A percentile compares a stretch with the other conserved stretches of the same genome.
Conservation (phyloP, 2,113 vertebrate genomes). For the Pachyramphus minor region DNA sequence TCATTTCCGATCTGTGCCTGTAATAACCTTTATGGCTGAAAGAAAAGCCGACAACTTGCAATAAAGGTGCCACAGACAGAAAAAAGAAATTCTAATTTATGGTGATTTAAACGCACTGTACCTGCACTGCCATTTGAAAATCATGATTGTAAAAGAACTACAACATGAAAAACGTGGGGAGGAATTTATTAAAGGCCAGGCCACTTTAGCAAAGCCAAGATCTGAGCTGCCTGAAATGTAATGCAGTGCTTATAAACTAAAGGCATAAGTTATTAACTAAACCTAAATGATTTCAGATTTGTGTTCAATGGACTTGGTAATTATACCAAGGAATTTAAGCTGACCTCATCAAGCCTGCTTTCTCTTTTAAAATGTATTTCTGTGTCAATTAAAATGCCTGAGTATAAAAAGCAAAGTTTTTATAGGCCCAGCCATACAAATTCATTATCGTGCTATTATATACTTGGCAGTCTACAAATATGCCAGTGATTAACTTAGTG, state of each 20-base stretch:
- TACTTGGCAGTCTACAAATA: constrained; percentile 60
- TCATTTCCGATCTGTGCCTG: constrained; percentile 26
- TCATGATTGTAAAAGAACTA: constrained; percentile 49
- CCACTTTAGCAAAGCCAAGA: constrained; percentile 54
- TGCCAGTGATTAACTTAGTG: constrained; percentile 49
- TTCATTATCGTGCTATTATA: constrained; percentile 61
- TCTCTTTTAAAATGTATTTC: constrained; percentile 71
- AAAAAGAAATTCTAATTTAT: constrained; percentile 46
- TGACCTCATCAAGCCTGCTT: constrained; percentile 67
- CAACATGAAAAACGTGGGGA: constrained; percentile 60
- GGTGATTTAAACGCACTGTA: constrained; percentile 58
- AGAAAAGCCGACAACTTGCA: constrained; percentile 20
- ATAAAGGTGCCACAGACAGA: constrained; percentile 40
- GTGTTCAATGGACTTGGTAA: constrained; percentile 64
- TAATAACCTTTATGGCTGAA: constrained; percentile 47
- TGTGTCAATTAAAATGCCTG: constrained; percentile 67
- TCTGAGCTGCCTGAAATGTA: constrained; percentile 60
- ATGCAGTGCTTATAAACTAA: constrained; percentile 61
- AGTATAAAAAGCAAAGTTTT: constrained; percentile 67
- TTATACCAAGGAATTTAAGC: constrained; percentile 63
- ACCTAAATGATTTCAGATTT: constrained; percentile 71
- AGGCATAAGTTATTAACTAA: constrained; percentile 67
- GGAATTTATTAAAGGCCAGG: constrained; percentile 65
- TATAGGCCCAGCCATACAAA: constrained; percentile 60
- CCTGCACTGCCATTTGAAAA: constrained; percentile 55